Evolutionary conservation across 1,140 invertebrate species (phyloP), one percentile per base, ranked within the genome.

Genomic region (Dendroctonus valens): DNA sequence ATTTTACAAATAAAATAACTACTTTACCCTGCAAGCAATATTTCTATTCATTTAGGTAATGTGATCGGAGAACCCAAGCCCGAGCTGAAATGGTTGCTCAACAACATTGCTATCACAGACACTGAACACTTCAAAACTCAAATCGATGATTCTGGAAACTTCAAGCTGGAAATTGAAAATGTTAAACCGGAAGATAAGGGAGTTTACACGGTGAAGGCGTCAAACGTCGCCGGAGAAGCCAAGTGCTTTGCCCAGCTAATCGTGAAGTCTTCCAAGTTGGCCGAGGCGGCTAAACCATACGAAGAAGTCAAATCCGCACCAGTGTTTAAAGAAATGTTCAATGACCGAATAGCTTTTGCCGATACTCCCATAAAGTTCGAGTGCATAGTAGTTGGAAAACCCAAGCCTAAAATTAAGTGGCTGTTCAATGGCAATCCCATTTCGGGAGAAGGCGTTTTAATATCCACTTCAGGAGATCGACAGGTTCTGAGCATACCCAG

Each of bases 161-260:
- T 84, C 0, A 83, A 79, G 57, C 74, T 91, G 2, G 82, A 80
- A 42, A 86, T 91, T 38, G 79, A 77, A 37, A 79, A 83, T 46
- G 83, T 85, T 0, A 76, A 69, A 7, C 80, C 83, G 2, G 82
- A 86, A 53, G 87, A 92, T 72, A 87, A 87, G 72, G 90, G 91
- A 4, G 87, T 91, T 58, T 93, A 92, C 73, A 89, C 88, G 0
- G 87, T 87, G 0, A 89, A 89, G 74, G 91, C 91, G 0, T 81
- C 80, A 2, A 93, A 92, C 77, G 72, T 78, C 14, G 79, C 82
- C 15, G 91, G 91, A n/a, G 89, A 92, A 70, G 89, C 88, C 0
- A 91, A 91, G 74, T 90, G 90, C 71, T 91, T 92, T 66, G 88
- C 89, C 0, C 87, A 90, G 69, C 73, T 93, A 4, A 90, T 89